Evolutionary conservation across 2,888 invertebrate species (phyloP), one percentile per base, ranked within the genome.

Genomic region (Barypeithes pellucidus): DNA sequence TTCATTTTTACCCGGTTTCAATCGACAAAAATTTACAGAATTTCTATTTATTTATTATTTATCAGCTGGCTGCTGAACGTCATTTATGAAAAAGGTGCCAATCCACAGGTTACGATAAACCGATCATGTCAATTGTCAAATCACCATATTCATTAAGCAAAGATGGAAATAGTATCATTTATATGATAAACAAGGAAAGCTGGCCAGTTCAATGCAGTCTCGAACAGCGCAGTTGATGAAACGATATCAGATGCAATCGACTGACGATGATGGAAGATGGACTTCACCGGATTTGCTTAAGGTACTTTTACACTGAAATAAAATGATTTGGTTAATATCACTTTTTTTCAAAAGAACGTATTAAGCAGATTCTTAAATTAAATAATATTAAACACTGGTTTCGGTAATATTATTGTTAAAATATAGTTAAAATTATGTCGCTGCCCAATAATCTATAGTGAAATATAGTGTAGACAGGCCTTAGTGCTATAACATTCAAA

Each of bases 51-150:
- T n/a, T n/a, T n/a, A n/a, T n/a, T n/a, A n/a, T n/a, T n/a, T n/a
- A 7, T 52, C 41, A 20, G 4, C 33, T 11, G n/a, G 41, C 41
- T 50, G 50, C 62, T 24, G 18, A 47, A 62, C 20, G 62, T 62
- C 62, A 62, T 45, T 43, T 43, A 9, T 0, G 43, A 62, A 45
- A 62, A 62, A 62, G 47, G 9, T 16, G 14, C 3, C 11, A 33
- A 11, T 16, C n/a, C 7, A 29, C 18, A 11, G 9, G 1, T 8
- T 33, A 8, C 4, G 4, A 33, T 8, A 39, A 1, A 3, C 39
- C 3, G 39, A 39, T 39, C 12, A n/a, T 39, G 39, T n/a, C 39
- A 1, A 3, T n/a, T n/a, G n/a, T 39, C 12, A 11, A 11, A 2
- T 12, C 12, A 7, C 5, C 8, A 11, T 7, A 36, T 36, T 11